Evolutionary conservation across 2,888 invertebrate species (phyloP), one percentile per base, ranked within the genome.

Genomic region (Mermis nigrescens): DNA sequence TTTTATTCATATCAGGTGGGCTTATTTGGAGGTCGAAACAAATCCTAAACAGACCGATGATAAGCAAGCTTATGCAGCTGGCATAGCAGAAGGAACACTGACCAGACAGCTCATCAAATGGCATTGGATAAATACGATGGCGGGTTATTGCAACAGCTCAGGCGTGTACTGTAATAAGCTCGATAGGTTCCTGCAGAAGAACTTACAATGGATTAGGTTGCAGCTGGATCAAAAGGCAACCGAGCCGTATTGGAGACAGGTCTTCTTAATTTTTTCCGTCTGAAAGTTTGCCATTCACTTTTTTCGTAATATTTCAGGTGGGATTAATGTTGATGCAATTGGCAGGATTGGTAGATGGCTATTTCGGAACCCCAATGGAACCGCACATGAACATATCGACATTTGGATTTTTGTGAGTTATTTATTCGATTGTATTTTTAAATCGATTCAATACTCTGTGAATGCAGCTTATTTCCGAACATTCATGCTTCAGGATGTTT

Each of bases 181-280:
- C 29, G 78, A 80, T 61, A 77, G 79, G 53, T 81, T 80, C 68
- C 76, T 88, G 27, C 76, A 79, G 1, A 78, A 80, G 55, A 85
- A 86, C 61, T 75, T 79, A 1, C 77, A 78, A 28, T 80, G 78
- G 70, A 80, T 82, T 72, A 78, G 80, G 61, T 73, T 77, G n/a
- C 77, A 79, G 64, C 81, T 83, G 1, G 72, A 74, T 2, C 72
- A 68, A 7, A 66, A 74, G 65, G 68, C 68, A 64, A 76, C 70
- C 3, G 81, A 82, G 73, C 81, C 85, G 53, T 83, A 83, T 70
- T 90, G 88, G 88, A 85, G 87, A 74, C 87, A 89, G 77, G 82
- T 87, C 55, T 60, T 61, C 38, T 22, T 38, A n/a, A 22, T 28
- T 7, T 46, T 2, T 31, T 2, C 60, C 24, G 51, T 48, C 12